Conservation (phyloP, 1,140 invertebrate genomes). For the Drosophila trapezifrons region DNA sequence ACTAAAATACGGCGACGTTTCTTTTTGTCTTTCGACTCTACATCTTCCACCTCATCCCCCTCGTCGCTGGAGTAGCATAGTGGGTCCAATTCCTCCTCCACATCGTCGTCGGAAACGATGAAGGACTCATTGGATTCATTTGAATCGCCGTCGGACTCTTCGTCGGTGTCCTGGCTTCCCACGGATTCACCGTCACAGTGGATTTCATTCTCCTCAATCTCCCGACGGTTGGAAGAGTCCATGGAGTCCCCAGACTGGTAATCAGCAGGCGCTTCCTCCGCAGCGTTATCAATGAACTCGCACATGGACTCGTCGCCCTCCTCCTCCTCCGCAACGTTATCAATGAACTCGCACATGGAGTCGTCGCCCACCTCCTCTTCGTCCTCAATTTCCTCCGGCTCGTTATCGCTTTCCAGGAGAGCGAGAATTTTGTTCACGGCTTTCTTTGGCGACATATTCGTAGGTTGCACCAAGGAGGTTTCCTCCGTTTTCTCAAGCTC, state of each 20-base stretch:
- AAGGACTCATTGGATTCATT: slow-evolving; percentile 62
- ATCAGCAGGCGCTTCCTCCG: slow-evolving; percentile 34
- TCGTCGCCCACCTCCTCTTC: background rate
- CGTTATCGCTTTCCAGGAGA: slow-evolving; percentile 29
- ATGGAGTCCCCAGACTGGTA: slow-evolving; percentile 79
- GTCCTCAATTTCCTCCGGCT: background rate
- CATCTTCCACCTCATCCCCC: slow-evolving; percentile 11
- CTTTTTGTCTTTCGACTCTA: background rate
- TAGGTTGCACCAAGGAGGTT: background rate
- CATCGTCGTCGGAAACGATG: slow-evolving; percentile 62
- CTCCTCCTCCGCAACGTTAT: slow-evolving; percentile 5
- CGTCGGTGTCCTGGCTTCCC: slow-evolving; percentile 71
- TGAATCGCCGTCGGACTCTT: slow-evolving; percentile 21
- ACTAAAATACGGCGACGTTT: slow-evolving; percentile 58
- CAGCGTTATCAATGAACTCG: slow-evolving; percentile 60
- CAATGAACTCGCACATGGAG: background rate
- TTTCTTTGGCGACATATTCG: slow-evolving; percentile 7
- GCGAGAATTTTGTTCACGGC: background rate
- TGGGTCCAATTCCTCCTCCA: slow-evolving; percentile 21
- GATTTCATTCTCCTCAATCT: slow-evolving; percentile 69
- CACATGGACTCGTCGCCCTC: slow-evolving; percentile 3
- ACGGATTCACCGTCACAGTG: slow-evolving; percentile 68
- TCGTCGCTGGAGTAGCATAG: slow-evolving; percentile 52
- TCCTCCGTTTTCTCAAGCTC: slow-evolving; percentile 10
- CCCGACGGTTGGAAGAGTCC: slow-evolving; percentile 51